Evolutionary conservation across 1,140 invertebrate species (phyloP).

Genomic region (Caenorhabditis elegans): DNA sequence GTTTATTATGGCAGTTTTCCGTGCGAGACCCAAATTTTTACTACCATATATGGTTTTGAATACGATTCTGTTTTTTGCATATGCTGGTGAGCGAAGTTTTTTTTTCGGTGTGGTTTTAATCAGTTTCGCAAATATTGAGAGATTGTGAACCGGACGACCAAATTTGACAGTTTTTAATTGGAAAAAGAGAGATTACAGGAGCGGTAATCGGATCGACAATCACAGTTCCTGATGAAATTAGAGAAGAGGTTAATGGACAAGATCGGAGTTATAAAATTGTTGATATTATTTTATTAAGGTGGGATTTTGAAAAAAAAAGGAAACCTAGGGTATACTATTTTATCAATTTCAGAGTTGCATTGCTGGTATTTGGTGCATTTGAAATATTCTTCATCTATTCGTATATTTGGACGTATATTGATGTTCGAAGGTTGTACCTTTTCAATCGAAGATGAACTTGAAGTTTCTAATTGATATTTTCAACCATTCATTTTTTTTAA

Average conservation of each 20-base stretch:
- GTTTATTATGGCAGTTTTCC: not conserved
- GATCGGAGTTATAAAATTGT: slow-evolving; percentile 7
- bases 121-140: not conserved
- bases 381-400: slow-evolving; percentile 18
- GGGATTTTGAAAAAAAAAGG: too few relatives aligned
- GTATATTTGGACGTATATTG: slow-evolving; percentile 9
- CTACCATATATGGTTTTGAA: slow-evolving; percentile 4
- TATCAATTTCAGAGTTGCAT: not conserved
- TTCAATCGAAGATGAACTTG: not conserved
- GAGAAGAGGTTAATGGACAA: slow-evolving; percentile 8
- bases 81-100: not conserved
- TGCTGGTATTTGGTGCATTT: not conserved
- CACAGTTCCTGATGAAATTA: slow-evolving; percentile 8
- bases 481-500: too few relatives aligned
- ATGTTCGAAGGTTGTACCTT: not conserved
- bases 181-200: not conserved
- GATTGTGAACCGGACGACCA: too few relatives aligned
- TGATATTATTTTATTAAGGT: slow-evolving; percentile 23
- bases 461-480: too few relatives aligned
- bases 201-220: slow-evolving; percentile 23
- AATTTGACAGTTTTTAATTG: too few relatives aligned
- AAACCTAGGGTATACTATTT: too few relatives aligned
- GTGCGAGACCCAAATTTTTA: slow-evolving; percentile 1
- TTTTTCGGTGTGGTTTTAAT: too few relatives aligned
- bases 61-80: slow-evolving; percentile 12